A percentile compares a stretch with the other conserved stretches of the same genome.
These are phyloP conservation scores for Mongoloraphidia duomilia DNA, from an alignment of 2,888 invertebrate species.

Conservation along the genomic window DNA sequence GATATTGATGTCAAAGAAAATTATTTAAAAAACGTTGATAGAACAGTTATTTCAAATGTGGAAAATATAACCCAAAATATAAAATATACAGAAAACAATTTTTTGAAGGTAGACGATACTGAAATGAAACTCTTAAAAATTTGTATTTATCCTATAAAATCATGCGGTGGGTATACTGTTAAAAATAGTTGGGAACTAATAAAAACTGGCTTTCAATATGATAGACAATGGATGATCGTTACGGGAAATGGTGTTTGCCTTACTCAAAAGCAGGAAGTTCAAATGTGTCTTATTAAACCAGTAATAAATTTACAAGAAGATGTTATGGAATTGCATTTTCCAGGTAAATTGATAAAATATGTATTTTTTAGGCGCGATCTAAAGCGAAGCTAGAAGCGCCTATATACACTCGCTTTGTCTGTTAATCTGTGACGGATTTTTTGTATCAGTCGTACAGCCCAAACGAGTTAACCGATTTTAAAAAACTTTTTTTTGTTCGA, in stretches of 20 bases:
- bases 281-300: constrained; percentile 67
- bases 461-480: no score
- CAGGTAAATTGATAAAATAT: constrained; percentile 32
- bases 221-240: constrained; percentile 89
- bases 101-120: not conserved
- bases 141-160: constrained; percentile 79
- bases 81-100: constrained; percentile 7
- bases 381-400: no score
- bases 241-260: constrained; percentile 66
- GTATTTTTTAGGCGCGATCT: no score
- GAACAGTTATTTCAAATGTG: not conserved
- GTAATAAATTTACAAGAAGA: constrained; percentile 43
- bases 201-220: constrained; percentile 66
- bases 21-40: not conserved
- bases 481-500: no score
- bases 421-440: no score
- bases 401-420: no score
- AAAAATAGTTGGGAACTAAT: constrained; percentile 54
- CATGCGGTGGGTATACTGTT: constrained; percentile 68
- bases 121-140: constrained; percentile 23
- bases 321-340: constrained; percentile 41
- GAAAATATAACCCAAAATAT: constrained; percentile 4
- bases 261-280: constrained; percentile 73
- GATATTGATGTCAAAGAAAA: no score
- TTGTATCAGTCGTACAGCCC: no score